Base-by-base conservation (phyloP, 2,113 vertebrate genomes). In the Solea solea region DNA sequence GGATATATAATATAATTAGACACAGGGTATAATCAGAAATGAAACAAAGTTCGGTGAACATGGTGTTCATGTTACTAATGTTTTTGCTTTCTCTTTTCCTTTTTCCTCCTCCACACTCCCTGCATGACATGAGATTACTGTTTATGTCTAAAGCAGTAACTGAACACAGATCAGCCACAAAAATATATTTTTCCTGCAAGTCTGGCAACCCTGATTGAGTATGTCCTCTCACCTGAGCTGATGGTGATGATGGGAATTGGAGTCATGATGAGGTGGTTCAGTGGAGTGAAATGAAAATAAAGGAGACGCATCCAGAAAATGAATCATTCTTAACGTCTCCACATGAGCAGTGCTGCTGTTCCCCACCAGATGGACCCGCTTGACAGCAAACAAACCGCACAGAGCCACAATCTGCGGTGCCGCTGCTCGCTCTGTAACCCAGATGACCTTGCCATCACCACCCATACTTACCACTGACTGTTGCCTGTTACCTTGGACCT, bases 291-390 rank as follows among this genome's bases (percentile, higher is more conserved):
- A 60, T 52, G 78, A 78, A 59, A 82, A 72, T 75, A 78, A 84
- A 80, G 76, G 67, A 28, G 79, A 42, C 11, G 1, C 27, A 53
- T 41, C 39, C 3, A 57, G 5, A 40, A 74, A 25, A 40, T 10
- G 54, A 49, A 50, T 16, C 67, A 34, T 34, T 14, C 16, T 61
- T 28, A 8, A 28, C 48, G 39, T 67, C 60, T 74, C 70, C 57
- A 46, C 45, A 48, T 27, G 75, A 75, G 83, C 76, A 74, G 12
- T 91, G 39, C 86, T 75, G 10, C 61, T 9, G 64, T 13, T 11
- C 78, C 64, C 90, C 90, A 64, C 71, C 83, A 91, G 90, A 87
- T 83, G 89, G 89, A 86, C 80, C 86, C 83, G 77, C 50, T 52
- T 62, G 83, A 88, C 80, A 84, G 76, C 81, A 78, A 84, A 88